Evolutionary conservation across 2,888 invertebrate genomes (phyloP), one percentile per base, ranked within the genome.

Genomic region (Ornithoptera alexandrae): DNA sequence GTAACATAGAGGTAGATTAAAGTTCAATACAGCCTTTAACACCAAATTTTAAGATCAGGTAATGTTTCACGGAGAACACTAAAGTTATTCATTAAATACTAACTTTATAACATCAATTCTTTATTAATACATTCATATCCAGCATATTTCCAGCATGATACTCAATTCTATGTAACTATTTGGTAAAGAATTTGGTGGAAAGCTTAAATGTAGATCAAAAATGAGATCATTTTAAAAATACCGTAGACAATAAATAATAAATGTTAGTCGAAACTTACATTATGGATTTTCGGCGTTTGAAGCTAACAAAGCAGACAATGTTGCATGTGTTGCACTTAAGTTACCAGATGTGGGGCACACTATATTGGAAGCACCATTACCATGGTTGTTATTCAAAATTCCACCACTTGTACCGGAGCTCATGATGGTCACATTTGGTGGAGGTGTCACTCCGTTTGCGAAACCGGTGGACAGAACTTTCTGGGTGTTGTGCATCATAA

Each of bases 401-500:
- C 85, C 84, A 0, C 84, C 84, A 71, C 84, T 82, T 0, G 85
- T 82, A 0, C 92, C 92, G 0, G 91, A 90, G 72, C 91, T 91
- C 2, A 92, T 92, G n/a, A 92, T 91, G 24, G 92, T 92, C 0
- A 92, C 92, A 67, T 92, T 92, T 0, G 92, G 92, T 0, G 92
- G 92, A 0, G 91, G 90, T 0, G 89, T 86, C 0, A 84, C 85
- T 2, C 93, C 92, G 57, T 86, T 91, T 18, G 91, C 92, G 61
- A 89, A 93, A 4, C 92, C 92, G 30, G 91, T 90, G 0, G 92
- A 90, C 46, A 92, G 74, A 20, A 92, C 89, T 73, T 93, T 93
- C 74, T 93, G 92, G 2, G 92, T 92, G 71, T 92, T 92, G 70
- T 92, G 92, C 92, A 93, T 92, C 87, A 93, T 88, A 71, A 92